These are phyloP conservation scores for Trogon surrucura DNA, from an alignment of 2,113 vertebrate species.

Conservation along the genomic window DNA sequence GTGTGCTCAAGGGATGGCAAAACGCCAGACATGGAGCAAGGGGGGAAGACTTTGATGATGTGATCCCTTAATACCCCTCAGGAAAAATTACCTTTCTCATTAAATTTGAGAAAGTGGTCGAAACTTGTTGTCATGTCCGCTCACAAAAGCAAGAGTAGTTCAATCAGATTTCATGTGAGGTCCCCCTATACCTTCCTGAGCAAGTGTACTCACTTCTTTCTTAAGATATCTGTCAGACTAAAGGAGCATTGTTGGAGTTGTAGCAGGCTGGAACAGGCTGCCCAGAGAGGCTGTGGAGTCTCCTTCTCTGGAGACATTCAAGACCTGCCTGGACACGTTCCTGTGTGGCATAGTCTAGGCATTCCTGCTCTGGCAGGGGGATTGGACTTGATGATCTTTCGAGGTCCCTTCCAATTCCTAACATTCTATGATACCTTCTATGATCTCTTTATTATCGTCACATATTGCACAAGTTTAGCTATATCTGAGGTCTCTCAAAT, in stretches of 20 bases:
- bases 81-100: not conserved
- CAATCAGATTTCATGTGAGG: not conserved
- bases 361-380: too few relatives aligned
- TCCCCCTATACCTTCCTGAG: not conserved
- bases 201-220: not conserved
- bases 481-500: not conserved
- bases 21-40: not conserved
- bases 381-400: too few relatives aligned
- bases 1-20: not conserved
- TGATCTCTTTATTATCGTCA: not conserved
- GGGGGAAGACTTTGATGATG: not conserved
- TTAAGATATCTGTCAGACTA: not conserved
- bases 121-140: rapidly evolving
- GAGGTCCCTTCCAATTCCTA: too few relatives aligned
- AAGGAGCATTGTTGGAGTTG: not conserved
- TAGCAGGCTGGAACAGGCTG: too few relatives aligned
- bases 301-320: too few relatives aligned
- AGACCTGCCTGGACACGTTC: too few relatives aligned
- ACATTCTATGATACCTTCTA: too few relatives aligned
- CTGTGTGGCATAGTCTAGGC: too few relatives aligned
- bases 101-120: not conserved
- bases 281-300: too few relatives aligned
- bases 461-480: not conserved
- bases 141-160: not conserved
- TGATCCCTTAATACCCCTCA: not conserved